Percentiles rank a stretch among this genome's conserved stretches.
Conservation (phyloP, 2,888 invertebrate genomes). For the Apamea crenata region DNA sequence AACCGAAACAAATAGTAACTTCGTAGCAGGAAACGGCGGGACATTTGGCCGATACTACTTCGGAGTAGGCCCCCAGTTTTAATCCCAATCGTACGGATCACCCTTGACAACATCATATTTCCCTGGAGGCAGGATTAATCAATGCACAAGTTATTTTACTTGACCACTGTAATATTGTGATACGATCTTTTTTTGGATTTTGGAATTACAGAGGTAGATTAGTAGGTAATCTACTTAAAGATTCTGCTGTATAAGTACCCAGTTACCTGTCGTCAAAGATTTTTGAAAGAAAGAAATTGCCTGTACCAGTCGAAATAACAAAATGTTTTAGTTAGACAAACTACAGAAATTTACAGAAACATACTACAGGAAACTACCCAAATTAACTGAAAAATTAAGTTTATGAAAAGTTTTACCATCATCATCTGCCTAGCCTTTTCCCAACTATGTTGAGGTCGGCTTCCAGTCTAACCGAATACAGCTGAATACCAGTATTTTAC, state of each 20-base stretch:
- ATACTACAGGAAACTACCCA: no score
- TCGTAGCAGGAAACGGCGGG: no score
- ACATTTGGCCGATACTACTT: no score
- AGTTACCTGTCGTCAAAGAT: no score
- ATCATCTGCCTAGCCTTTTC: no score
- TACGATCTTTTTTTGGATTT: constrained; percentile 10
- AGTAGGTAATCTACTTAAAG: constrained; percentile 1
- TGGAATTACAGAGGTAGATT: constrained; percentile 1
- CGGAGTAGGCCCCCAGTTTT: no score
- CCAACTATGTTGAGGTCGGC: no score
- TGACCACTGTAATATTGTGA: constrained; percentile 51
- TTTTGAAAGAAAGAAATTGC: not conserved
- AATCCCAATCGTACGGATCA: constrained; percentile 44
- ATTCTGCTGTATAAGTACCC: no score
- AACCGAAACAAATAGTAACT: no score
- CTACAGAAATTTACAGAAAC: not conserved
- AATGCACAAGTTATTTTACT: constrained; percentile 55
- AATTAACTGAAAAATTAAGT: no score
- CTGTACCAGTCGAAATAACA: not conserved
- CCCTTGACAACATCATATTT: constrained; percentile 72
- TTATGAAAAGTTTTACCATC: not conserved
- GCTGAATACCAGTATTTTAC: no score
- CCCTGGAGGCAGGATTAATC: constrained; percentile 72
- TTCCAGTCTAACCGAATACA: no score
- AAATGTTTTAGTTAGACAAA: not conserved